Evolutionary conservation across 2,113 vertebrate genomes (phyloP), one percentile per base, ranked within the genome.

Genomic region (Onychostruthus taczanowskii): DNA sequence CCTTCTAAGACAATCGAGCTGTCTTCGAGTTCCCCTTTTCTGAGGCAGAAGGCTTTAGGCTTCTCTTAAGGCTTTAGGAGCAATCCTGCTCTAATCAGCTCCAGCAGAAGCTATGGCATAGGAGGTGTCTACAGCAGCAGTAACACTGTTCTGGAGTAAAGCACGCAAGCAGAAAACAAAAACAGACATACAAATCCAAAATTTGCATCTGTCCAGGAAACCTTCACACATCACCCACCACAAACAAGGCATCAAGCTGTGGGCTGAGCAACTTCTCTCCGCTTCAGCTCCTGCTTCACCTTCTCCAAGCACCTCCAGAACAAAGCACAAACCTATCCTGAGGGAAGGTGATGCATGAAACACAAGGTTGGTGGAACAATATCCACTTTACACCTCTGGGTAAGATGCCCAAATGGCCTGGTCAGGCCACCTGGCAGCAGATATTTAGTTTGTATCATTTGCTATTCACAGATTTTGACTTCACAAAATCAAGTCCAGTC

Each of bases 201-300:
- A 49, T 55, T 43, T 90, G 18, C 64, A 50, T 69, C 37, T 67
- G 26, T 30, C 28, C 35, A 55, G 55, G 55, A 88, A 84, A 35
- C n/a, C 22, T 53, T 83, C 67, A 85, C 15, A 13, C 1, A 0
- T 58, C 24, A 10, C 5, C 24, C 63, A 49, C 15, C 2, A 1
- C 31, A 56, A n/a, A 76, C 41, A 53, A 46, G 47, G 22, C 37
- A 52, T 0, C 3, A 53, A 87, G 30, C 9, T 52, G 18, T 14
- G 52, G 33, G 21, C 69, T 70, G n/a, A 70, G 27, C 1, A 7
- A 69, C 17, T 43, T 73, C 33, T 66, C 19, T 39, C 26, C 15
- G 23, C 28, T 79, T 56, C 27, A 76, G 24, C 26, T 56, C 41
- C 63, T 30, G 11, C 50, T 90, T 73, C 47, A 49, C 23, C 46